Base-by-base conservation (phyloP, 92 coral and sea anemone species). In the Virgularia gustaviana region DNA sequence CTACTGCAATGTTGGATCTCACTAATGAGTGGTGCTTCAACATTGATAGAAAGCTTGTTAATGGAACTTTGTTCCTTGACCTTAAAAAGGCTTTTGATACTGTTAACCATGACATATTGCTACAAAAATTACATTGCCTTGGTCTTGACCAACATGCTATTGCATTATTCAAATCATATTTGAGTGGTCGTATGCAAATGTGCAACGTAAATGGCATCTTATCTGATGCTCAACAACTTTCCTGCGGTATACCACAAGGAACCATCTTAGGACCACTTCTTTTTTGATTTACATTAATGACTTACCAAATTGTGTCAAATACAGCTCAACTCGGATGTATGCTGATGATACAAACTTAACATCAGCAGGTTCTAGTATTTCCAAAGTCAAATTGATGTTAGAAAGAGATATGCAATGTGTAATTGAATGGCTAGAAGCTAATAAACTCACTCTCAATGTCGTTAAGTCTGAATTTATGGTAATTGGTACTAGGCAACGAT, bases 301-400 rank as follows among this genome's bases (percentile, higher is more conserved):
- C 22, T 15, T 47, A 15, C 55, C n/a, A 4, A 47, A 47, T 15
- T 47, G 55, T 4, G 15, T 47, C 13, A 56, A 56, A 31, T 13
- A 52, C 47, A 31, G 47, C 2, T 51, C 36, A 12, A 61, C 80
- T 24, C 29, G 51, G 9, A 22, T 73, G 70, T 63, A n/a, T 51
- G 85, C 80, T 11, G 80, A 80, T 66, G 75, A 80, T 43, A 80
- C 80, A 4, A 62, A 45, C 49, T 51, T 81, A 44, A 73, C 76
- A 19, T 71, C 47, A 43, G 55, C 80, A 3, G 49, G 72, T 13
- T 57, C 57, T 28, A 60, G 61, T 9, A 65, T 80, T 25, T 58
- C 65, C 33, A 44, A 42, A 33, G 34, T 71, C 10, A 38, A 73
- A 59, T 41, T 44, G 4, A 30, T 41, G 47, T 41, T 71, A 36